Evolutionary conservation across 2,797 vertebrate species (phyloP).

Genomic region (Pangasius mekongensis): DNA sequence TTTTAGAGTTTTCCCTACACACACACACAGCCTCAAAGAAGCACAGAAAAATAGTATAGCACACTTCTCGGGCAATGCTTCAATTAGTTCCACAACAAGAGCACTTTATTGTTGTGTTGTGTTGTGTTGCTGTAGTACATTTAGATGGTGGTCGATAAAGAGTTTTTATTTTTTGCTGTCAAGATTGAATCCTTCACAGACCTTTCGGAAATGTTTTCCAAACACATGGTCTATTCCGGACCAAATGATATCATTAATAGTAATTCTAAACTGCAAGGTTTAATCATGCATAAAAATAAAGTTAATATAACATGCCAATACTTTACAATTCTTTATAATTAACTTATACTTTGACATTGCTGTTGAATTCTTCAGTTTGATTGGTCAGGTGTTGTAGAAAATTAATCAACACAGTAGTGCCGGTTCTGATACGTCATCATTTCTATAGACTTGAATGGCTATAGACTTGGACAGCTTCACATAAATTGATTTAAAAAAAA

Average conservation of each 20-base stretch:
- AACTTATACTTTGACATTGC: not conserved
- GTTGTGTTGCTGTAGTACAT: constrained; percentile 29
- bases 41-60: constrained; percentile 28
- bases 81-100: constrained; percentile 30
- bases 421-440: not conserved
- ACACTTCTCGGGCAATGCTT: constrained; percentile 24
- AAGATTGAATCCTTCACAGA: not conserved
- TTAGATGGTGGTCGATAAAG: not conserved
- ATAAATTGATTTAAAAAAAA: not conserved
- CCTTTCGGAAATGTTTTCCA: not conserved
- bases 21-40: constrained; percentile 13
- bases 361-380: not conserved
- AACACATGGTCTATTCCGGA: not conserved
- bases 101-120: not conserved
- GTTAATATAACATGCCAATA: not conserved
- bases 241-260: not conserved
- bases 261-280: not conserved
- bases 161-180: not conserved
- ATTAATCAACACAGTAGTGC: not conserved
- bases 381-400: not conserved
- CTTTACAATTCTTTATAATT: not conserved
- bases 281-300: not conserved
- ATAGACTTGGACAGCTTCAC: not conserved
- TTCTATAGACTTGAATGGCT: not conserved
- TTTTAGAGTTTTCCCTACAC: constrained; percentile 35